Evolutionary conservation across 2,888 invertebrate genomes (phyloP), one percentile per base, ranked within the genome.

Genomic region (Eurytoma adleriae): DNA sequence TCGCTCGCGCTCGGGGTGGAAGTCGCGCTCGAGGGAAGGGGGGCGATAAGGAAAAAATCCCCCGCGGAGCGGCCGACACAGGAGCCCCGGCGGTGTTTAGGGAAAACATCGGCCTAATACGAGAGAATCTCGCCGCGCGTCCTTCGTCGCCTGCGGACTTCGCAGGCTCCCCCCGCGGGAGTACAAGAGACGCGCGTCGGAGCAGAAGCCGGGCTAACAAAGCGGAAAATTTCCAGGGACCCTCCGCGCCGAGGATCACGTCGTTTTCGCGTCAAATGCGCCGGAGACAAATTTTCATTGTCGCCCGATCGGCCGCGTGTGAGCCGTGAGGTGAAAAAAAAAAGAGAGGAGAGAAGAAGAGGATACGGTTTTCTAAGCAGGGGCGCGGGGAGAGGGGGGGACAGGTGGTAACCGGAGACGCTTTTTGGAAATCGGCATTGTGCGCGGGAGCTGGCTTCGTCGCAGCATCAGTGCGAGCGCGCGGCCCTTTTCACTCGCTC

Each of bases 281-380:
- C 82, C 84, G 87, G 86, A 86, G 90, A 90, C 90, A 90, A 90
- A 90, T 90, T 90, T 89, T 86, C 86, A 89, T 90, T 90, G 89
- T 80, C 64, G 79, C 74, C 18, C 48, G 14, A 10, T 18, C 20
- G 62, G 27, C 70, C 18, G 24, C 27, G 64, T 40, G 40, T 64
- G 48, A 40, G 40, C 40, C 40, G 40, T 40, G 40, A 40, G 40
- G 40, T n/a, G n/a, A n/a, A 40, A 64, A 64, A 61, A 61, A 62
- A 48, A 12, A 40, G 71, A 71, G 20, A 14, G 59, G 30, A 64
- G n/a, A 40, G 40, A 12, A 30, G 73, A 64, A n/a, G 54, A 52
- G 30, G 7, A 0, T 4, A 24, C 27, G 13, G 27, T 62, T 30
- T 57, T 59, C 50, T 68, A 12, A 66, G 64, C 16, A 27, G 12